Evolutionary conservation across 2,888 invertebrate species (phyloP).

Genomic region (Drosophila parthenogenetica): DNA sequence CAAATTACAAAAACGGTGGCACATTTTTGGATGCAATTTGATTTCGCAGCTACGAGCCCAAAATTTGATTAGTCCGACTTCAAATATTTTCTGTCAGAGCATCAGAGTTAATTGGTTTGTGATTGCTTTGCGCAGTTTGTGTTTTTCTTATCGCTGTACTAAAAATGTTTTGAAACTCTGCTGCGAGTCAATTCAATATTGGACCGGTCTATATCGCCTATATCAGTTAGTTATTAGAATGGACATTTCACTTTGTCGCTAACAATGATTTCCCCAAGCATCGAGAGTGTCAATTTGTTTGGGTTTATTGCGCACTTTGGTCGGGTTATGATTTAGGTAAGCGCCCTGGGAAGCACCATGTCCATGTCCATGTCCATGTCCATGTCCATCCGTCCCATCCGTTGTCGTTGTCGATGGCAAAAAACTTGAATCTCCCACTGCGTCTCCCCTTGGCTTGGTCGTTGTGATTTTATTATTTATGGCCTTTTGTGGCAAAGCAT

Average conservation of each 20-base stretch:
- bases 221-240: conserved; percentile 1
- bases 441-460: conserved; percentile 35
- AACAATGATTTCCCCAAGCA: conserved; percentile 73
- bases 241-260: conserved; percentile 57
- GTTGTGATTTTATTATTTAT: conserved; percentile 78
- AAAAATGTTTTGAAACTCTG: conserved; percentile 14
- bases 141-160: background rate
- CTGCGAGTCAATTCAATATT: background rate
- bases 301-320: conserved; percentile 53
- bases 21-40: conserved; percentile 18
- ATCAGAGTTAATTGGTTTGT: conserved; percentile 43
- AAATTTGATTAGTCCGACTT: conserved; percentile 34
- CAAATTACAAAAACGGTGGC: conserved; percentile 15
- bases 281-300: conserved; percentile 73
- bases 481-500: conserved; percentile 49
- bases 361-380: conserved; percentile 12
- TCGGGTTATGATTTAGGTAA: conserved; percentile 73
- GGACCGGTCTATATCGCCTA: background rate
- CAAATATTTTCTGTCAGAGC: conserved; percentile 31
- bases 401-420: conserved; percentile 29
- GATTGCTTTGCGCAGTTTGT: conserved; percentile 33
- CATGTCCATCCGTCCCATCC: conserved; percentile 29
- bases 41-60: conserved; percentile 2
- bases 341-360: conserved; percentile 54
- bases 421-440: conserved; percentile 36